Conservation (phyloP, 2,797 vertebrate species). For the Chrysocyon brachyurus region DNA sequence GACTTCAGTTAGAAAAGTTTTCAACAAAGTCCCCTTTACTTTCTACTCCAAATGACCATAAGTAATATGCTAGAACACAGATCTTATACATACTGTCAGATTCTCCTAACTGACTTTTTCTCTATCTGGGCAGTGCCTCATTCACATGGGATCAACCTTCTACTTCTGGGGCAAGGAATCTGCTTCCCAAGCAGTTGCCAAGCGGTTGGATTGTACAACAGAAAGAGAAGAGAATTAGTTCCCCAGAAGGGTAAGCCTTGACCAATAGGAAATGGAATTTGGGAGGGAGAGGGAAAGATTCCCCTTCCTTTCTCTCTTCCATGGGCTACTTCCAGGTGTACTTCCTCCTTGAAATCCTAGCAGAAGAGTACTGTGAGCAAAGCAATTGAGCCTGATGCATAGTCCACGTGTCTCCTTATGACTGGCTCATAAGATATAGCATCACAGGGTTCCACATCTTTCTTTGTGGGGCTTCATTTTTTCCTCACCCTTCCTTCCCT, state of each 20-base stretch:
- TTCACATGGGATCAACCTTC: not conserved
- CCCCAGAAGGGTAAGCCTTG: not conserved
- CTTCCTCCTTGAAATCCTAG: not conserved
- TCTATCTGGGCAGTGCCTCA: not conserved
- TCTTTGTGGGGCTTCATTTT: not conserved
- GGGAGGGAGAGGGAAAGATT: not conserved
- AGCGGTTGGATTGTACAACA: not conserved
- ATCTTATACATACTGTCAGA: not conserved
- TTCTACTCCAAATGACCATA: not conserved
- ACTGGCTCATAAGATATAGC: not conserved
- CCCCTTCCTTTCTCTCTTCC: not conserved
- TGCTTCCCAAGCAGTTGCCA: not conserved
- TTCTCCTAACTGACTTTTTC: not conserved
- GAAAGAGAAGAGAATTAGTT: not conserved
- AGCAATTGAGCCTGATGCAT: not conserved
- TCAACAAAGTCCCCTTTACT: not conserved
- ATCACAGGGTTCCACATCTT: not conserved
- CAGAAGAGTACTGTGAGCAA: not conserved
- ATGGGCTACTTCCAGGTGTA: not conserved
- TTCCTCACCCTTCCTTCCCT: not conserved
- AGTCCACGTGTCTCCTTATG: rapidly evolving
- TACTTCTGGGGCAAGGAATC: not conserved
- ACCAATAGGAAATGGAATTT: not conserved
- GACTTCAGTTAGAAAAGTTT: not conserved
- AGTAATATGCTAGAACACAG: not conserved